These are phyloP conservation scores for Neogale vison DNA, from an alignment of 2,113 vertebrate species.

Conservation along the genomic window DNA sequence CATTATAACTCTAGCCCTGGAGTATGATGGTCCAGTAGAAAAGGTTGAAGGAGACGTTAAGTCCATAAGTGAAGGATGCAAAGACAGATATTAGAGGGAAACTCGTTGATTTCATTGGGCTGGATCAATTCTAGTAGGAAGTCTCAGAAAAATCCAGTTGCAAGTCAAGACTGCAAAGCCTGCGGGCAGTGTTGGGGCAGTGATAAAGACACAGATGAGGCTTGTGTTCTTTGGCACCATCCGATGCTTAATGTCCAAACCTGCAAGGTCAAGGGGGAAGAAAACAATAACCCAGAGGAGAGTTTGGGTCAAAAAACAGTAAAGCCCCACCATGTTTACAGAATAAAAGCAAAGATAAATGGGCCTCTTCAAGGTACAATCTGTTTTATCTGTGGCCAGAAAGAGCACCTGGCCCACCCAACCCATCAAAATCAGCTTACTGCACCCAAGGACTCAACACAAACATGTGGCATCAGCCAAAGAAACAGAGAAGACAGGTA, in stretches of 20 bases:
- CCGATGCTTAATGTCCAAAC: conserved; percentile 7
- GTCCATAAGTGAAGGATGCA: background rate
- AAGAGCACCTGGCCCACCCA: background rate
- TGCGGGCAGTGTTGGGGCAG: background rate
- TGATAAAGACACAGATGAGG: background rate
- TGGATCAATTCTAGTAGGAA: conserved; percentile 47
- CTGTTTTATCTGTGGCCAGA: conserved; percentile 16
- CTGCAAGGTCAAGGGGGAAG: conserved; percentile 1
- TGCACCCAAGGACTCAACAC: background rate
- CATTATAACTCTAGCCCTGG: background rate
- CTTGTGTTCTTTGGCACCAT: background rate
- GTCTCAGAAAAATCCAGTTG: conserved; percentile 53
- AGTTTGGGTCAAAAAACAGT: conserved; percentile 44
- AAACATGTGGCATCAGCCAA: background rate
- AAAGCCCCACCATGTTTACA: background rate
- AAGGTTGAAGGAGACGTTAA: conserved; percentile 44
- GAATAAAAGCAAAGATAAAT: conserved; percentile 59
- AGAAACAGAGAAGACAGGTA: background rate
- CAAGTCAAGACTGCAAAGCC: conserved; percentile 34
- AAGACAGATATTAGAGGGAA: conserved; percentile 2
- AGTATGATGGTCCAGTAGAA: background rate
- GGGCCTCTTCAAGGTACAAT: conserved; percentile 20
- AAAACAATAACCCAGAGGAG: background rate
- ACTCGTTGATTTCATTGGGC: conserved; percentile 1
- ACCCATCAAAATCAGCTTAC: conserved; percentile 22